These are phyloP conservation scores for Gobio gobio DNA, from an alignment of 2,113 vertebrate genomes.

Conservation along the genomic window DNA sequence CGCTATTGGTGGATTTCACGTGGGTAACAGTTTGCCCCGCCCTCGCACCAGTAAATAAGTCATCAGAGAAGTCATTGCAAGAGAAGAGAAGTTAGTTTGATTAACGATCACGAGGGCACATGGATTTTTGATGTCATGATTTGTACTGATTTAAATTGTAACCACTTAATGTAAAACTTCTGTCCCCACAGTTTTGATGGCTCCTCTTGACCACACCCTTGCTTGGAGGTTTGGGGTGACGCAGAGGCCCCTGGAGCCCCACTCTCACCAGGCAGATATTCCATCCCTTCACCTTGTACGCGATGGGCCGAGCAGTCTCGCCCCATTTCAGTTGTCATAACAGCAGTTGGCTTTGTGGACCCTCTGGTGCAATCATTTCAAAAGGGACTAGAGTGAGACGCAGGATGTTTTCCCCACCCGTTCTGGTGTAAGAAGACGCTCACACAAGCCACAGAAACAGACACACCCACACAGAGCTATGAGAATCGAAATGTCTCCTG, in stretches of 20 bases:
- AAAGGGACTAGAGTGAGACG: neutral
- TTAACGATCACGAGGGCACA: too few species aligned
- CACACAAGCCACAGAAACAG: slow-evolving; percentile 21
- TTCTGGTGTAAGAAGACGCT: slow-evolving; percentile 3
- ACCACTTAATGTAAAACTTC: neutral
- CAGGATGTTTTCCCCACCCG: slow-evolving; percentile 10
- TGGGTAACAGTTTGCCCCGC: too few species aligned
- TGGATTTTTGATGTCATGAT: neutral
- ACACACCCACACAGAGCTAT: slow-evolving; percentile 12
- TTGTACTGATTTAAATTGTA: neutral
- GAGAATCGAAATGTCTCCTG: slow-evolving; percentile 16
- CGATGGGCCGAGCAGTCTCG: neutral
- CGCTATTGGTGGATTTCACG: too few species aligned
- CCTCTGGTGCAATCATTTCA: slow-evolving; percentile 16
- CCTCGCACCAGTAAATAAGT: too few species aligned
- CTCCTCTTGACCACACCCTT: slow-evolving; percentile 73
- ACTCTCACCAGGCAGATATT: slow-evolving; percentile 6
- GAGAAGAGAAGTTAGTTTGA: too few species aligned
- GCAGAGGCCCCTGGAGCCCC: slow-evolving; percentile 47
- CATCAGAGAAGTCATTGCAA: too few species aligned
- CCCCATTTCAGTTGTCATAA: slow-evolving; percentile 1
- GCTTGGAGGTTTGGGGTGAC: slow-evolving; percentile 13
- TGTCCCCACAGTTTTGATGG: slow-evolving; percentile 72
- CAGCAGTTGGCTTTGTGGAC: slow-evolving; percentile 7
- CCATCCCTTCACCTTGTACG: neutral